Evolutionary conservation across 2,113 vertebrate species (phyloP).

Genomic region (Callorhinus ursinus): DNA sequence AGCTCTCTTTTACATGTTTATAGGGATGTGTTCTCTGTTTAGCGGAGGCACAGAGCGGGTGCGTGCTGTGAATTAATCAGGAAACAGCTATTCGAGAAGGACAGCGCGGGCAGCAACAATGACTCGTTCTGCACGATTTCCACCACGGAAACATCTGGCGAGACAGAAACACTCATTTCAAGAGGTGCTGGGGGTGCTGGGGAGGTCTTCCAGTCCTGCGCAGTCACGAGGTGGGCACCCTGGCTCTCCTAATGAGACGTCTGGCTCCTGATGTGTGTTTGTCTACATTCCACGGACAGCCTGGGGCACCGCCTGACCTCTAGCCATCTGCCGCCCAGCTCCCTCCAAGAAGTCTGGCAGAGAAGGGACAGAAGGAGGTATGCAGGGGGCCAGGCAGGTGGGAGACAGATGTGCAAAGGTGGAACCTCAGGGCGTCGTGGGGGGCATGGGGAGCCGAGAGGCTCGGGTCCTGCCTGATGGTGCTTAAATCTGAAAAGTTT

Average conservation of each 20-base stretch:
- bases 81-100: background rate
- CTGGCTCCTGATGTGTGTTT: background rate
- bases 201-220: background rate
- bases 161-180: conserved; percentile 22
- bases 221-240: background rate
- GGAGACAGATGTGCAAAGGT: background rate
- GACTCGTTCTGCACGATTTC: conserved; percentile 18
- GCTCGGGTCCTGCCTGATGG: accelerated
- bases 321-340: background rate
- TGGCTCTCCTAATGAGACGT: background rate
- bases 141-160: background rate
- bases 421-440: background rate
- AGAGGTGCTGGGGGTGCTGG: background rate
- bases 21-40: conserved; percentile 35
- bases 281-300: accelerated
- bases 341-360: background rate
- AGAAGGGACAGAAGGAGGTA: background rate
- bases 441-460: accelerated
- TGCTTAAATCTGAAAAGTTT: background rate
- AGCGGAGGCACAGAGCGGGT: background rate
- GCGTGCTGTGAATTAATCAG: conserved; percentile 68
- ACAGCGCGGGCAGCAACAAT: conserved; percentile 32
- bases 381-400: background rate
- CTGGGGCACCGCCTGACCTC: background rate
- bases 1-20: conserved; percentile 47